A percentile compares a stretch with the other conserved stretches of the same genome.
phyloP scores from a whole-genome alignment of 2,888 invertebrate species.

The Acanthacorydalis orientalis region DNA sequence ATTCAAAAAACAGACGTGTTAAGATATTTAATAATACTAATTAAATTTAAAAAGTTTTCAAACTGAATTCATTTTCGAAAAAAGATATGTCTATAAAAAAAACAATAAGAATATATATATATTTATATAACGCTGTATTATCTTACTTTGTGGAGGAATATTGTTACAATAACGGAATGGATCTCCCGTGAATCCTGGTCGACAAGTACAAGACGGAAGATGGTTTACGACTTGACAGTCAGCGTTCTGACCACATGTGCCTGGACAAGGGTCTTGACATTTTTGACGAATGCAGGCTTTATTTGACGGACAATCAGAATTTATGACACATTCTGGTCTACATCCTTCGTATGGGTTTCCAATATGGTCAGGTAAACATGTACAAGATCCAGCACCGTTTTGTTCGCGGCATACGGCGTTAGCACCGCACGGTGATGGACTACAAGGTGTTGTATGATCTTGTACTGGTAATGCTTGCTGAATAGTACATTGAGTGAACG shows the following conservation, averaged over 20 bases:
- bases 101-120: too few relatives aligned
- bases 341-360: constrained; percentile 42
- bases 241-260: constrained; percentile 32
- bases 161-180: constrained; percentile 39
- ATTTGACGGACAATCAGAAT: constrained; percentile 24
- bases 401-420: constrained; percentile 41
- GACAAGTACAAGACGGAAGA: constrained; percentile 44
- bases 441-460: constrained; percentile 33
- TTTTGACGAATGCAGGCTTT: constrained; percentile 34
- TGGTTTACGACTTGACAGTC: constrained; percentile 35
- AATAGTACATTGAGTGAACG: constrained; percentile 15
- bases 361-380: constrained; percentile 39
- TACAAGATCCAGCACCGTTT: constrained; percentile 37
- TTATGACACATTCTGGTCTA: constrained; percentile 29
- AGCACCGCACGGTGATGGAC: constrained; percentile 49
- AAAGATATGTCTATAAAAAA: too few relatives aligned
- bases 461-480: constrained; percentile 17
- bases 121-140: not conserved
- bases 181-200: constrained; percentile 43
- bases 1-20: too few relatives aligned
- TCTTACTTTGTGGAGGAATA: constrained; percentile 45
- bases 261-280: constrained; percentile 35
- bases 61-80: too few relatives aligned
- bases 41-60: too few relatives aligned
- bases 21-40: too few relatives aligned